Evolutionary conservation across 1,140 invertebrate genomes (phyloP), one percentile per base, ranked within the genome.

Genomic region (Bombus picipes): DNA sequence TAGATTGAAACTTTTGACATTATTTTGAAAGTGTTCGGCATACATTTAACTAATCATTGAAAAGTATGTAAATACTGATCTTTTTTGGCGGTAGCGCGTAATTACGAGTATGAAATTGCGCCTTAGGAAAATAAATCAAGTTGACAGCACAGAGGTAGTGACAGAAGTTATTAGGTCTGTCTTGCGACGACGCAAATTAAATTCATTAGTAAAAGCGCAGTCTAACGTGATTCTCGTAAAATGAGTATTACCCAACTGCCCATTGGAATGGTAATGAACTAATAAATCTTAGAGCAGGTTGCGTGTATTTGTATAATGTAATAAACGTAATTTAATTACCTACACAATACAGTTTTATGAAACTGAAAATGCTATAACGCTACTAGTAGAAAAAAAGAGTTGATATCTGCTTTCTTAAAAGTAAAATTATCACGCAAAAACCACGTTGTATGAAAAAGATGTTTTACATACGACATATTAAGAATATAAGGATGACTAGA

Each of bases 141-240:
- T 66, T 37, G 72, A 41, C 57, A 65, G 34, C 32, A 37, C 8
- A 4, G 59, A 37, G 57, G n/a, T 39, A 59, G 75, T n/a, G 75
- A 74, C 34, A 32, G 37, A 78, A 78, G 74, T 39, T 68, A 83
- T 77, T 78, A 78, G 74, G 8, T 34, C 43, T 43, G 74, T 72
- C 76, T 47, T 47, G 76, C 15, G 65, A 66, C 75, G 76, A 34
- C 3, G 53, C 47, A 37, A 79, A 84, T 79, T 72, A 53, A 79
- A 83, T 83, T 83, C 43, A 71, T 78, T 78, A 68, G 37, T 15
- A 18, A 59, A 66, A 37, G 47, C 47, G n/a, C 2, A 10, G 43
- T 57, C 34, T 70, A 78, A 83, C 75, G 74, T 65, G 47, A 83
- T 83, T 57, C 73, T n/a, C 62, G 57, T 57, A 18, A 70, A 70